Evolutionary conservation across 2,797 vertebrate genomes (phyloP).

Genomic region (Tadarida brasiliensis): DNA sequence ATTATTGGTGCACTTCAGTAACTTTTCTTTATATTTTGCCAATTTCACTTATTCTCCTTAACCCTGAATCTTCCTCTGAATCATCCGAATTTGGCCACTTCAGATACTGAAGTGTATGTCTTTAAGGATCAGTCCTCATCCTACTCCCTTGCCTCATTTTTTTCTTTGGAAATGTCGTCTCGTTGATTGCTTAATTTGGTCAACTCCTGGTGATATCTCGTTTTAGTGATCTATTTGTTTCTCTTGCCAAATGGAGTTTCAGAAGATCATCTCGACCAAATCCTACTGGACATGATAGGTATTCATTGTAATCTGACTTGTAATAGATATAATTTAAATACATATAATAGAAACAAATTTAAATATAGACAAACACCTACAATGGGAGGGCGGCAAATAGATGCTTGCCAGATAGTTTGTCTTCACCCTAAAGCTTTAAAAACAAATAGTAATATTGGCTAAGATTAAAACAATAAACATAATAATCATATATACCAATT

Average conservation of each 20-base stretch:
- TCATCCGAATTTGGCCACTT: neutral
- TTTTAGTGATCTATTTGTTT: neutral
- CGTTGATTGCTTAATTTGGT: neutral
- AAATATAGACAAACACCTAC: neutral
- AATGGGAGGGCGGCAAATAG: neutral
- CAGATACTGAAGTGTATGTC: neutral
- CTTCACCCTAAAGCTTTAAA: slow-evolving; percentile 7
- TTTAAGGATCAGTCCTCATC: neutral
- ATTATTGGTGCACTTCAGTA: neutral
- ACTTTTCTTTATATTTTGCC: neutral
- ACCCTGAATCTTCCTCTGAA: neutral
- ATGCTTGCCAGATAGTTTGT: neutral
- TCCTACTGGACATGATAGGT: neutral
- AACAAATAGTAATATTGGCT: neutral
- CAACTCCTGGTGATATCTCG: neutral
- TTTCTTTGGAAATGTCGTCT: neutral
- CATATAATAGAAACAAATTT: neutral
- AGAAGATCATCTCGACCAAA: neutral
- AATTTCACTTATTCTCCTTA: neutral
- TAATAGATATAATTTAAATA: neutral
- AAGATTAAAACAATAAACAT: neutral
- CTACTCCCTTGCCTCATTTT: neutral
- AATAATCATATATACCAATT: neutral
- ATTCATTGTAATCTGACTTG: neutral
- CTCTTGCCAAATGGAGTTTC: slow-evolving; percentile 37